Percentiles rank a stretch among this genome's conserved stretches.
phyloP scores from a whole-genome alignment of 2,888 invertebrate species.

The Sepiola atlantica region DNA sequence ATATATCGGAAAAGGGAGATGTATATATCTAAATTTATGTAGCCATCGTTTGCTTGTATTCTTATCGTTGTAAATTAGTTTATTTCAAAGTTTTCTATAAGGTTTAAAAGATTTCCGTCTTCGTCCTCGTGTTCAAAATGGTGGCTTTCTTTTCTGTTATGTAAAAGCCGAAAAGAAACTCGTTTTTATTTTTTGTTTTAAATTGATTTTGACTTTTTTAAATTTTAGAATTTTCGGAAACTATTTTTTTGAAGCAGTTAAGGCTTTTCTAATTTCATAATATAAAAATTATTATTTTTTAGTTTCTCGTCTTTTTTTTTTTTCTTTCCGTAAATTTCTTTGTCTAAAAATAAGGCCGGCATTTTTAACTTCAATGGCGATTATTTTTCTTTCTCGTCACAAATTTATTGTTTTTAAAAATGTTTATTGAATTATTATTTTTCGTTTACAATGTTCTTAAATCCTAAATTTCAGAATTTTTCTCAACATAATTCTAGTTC shows the following conservation, averaged over 20 bases:
- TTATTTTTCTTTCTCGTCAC: not conserved
- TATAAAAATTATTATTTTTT: no score
- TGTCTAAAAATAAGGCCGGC: not conserved
- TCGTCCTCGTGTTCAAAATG: conserved; percentile 12
- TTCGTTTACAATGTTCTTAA: no score
- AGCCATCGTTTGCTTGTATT: not conserved
- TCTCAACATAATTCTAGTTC: no score
- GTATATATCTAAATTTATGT: not conserved
- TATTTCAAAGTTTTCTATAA: not conserved
- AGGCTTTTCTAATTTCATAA: not conserved
- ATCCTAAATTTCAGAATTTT: no score
- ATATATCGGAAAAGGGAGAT: not conserved
- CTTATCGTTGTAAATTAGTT: not conserved
- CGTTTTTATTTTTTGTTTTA: not conserved
- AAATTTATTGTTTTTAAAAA: not conserved
- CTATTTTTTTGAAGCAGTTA: not conserved
- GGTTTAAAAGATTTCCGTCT: not conserved
- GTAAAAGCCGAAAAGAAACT: not conserved
- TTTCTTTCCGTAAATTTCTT: not conserved
- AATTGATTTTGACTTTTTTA: not conserved
- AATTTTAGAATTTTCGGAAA: not conserved
- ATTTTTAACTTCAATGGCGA: not conserved
- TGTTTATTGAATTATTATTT: not conserved
- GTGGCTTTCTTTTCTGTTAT: not conserved
- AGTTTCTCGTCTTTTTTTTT: not conserved